Evolutionary conservation across 2,888 invertebrate species (phyloP), one percentile per base, ranked within the genome.

Genomic region (Brachypterus glaber): DNA sequence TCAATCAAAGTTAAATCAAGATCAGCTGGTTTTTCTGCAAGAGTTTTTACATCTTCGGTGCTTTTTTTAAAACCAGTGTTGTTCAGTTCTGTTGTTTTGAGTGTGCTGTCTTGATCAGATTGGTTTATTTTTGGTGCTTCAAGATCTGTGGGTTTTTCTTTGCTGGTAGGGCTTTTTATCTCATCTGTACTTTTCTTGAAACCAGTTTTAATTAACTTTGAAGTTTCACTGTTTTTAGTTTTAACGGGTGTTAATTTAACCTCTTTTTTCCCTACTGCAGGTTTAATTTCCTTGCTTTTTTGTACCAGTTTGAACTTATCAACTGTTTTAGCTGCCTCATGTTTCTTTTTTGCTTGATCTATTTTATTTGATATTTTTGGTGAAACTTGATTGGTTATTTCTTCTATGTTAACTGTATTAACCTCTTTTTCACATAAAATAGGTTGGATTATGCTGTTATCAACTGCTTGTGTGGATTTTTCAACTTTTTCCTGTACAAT

Each of bases 1-100:
- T 46, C 39, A 9, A 44, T 46, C 7, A 50, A 26, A 30, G 49
- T 37, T 9, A 50, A 34, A 3, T 50, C 43, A 14, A 50, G 39
- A 36, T 18, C 40, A 11, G n/a, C n/a, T 30, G 30, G 29, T 47
- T 47, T 12, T 47, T 47, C 21, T 9, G 21, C n/a, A n/a, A 30
- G 11, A 13, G 12, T 30, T 14, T 35, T 31, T 17, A 36, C 37
- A 15, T 39, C 37, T 17, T 40, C 40, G 9, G 13, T 25, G 7
- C 29, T 40, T n/a, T 43, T 43, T 7, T 40, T 34, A 3, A 18
- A 13, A 17, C n/a, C 15, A 3, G n/a, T 11, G 24, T 40, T 29
- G 7, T 21, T 9, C 21, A 21, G 9, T 7, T 7, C 9, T 9
- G 21, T 9, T 21, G 5, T 21, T 21, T 21, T 21, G 9, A 7